Evolutionary conservation across 2,797 vertebrate species (phyloP), one percentile per base, ranked within the genome.

Genomic region (Arrhamphus sclerolepis): DNA sequence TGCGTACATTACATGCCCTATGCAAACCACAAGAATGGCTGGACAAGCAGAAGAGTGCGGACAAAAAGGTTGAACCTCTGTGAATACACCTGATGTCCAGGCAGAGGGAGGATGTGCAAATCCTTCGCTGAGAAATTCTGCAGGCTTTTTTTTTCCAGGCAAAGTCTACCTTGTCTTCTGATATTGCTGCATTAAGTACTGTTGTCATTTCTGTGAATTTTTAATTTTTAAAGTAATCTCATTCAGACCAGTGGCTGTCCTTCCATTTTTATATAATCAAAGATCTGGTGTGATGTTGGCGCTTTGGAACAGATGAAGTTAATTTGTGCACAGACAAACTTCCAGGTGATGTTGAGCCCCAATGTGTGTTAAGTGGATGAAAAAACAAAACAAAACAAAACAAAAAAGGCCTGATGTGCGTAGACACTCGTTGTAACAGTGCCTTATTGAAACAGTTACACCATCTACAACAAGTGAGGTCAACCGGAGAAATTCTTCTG

Each of bases 391-490:
- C n/a, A n/a, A n/a, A n/a, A 71, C 66, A 24, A 46, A 17, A 43
- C 6, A 46, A 6, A 49, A 59, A 72, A 87, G 78, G 75, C 83
- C 77, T 74, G 80, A 84, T 84, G 82, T 83, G 74, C 56, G 71
- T 71, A 83, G 84, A 92, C 87, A 86, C 87, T 86, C 72, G 74
- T 85, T 85, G 80, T 88, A 81, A 89, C 89, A 88, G 92, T 93
- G 92, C 92, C 93, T 93, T 93, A 94, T 83, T 62, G 34, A 44
- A 80, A 78, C 73, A 80, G 88, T 82, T 90, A 83, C 81, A 81
- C 79, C 68, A 80, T 83, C 74, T 68, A 58, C 78, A 71, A 85
- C 82, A 80, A 55, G 77, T 68, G 53, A 80, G 78, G 72, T 80
- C 75, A 38, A 78, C 62, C 28, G 76, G 75, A 80, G 39, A 61